A percentile compares a stretch with the other conserved stretches of the same genome.
phyloP scores from a whole-genome alignment of 2,888 invertebrate genomes.

The Drosophila flavopinicola region DNA sequence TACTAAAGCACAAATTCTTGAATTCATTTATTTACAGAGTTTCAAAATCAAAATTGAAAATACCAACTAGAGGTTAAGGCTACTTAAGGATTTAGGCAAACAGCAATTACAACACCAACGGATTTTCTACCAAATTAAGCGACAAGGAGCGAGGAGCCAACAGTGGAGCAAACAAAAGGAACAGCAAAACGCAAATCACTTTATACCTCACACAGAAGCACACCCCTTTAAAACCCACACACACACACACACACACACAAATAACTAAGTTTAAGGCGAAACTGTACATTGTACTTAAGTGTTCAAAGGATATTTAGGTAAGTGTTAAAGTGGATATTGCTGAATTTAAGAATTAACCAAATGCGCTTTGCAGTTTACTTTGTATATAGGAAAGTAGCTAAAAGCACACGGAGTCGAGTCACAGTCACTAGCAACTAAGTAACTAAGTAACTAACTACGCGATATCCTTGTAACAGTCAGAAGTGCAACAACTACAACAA shows the following conservation, averaged over 20 bases:
- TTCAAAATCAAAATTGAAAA: slow-evolving; percentile 83
- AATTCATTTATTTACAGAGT: slow-evolving; percentile 75
- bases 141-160: slow-evolving; percentile 35
- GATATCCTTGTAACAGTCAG: slow-evolving; percentile 8
- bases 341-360: not conserved
- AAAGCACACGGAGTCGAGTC: slow-evolving; percentile 74
- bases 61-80: slow-evolving; percentile 80
- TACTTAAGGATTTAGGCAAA: slow-evolving; percentile 78
- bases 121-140: slow-evolving; percentile 66
- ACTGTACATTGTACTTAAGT: slow-evolving; percentile 84
- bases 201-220: slow-evolving; percentile 84
- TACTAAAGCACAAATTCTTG: slow-evolving; percentile 26
- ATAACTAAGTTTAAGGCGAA: slow-evolving; percentile 76
- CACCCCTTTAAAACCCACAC: slow-evolving; percentile 38
- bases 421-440: slow-evolving; percentile 79
- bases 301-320: slow-evolving; percentile 82
- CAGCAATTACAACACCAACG: slow-evolving; percentile 61
- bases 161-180: slow-evolving; percentile 78
- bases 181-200: slow-evolving; percentile 82
- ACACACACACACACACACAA: slow-evolving; percentile 25
- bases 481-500: too few relatives aligned
- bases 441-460: slow-evolving; percentile 54
- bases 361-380: slow-evolving; percentile 63
- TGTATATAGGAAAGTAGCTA: slow-evolving; percentile 81
- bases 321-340: slow-evolving; percentile 1